Evolutionary conservation across 2,113 vertebrate species (phyloP), one percentile per base, ranked within the genome.

Genomic region (Hydrolagus affinis): DNA sequence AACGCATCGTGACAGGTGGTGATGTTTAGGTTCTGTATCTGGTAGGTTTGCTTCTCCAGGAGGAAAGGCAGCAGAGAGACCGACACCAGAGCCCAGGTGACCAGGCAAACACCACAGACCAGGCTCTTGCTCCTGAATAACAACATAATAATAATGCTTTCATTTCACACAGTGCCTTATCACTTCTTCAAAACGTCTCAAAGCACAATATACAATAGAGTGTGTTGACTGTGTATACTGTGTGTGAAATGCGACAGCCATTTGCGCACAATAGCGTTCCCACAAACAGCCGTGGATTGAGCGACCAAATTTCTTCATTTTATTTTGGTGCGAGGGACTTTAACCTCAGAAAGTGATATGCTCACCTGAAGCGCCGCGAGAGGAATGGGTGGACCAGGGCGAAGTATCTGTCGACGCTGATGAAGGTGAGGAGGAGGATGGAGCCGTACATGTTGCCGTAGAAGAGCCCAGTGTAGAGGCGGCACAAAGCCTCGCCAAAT

Each of bases 371-470:
- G 0, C 86, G 86, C 0, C 89, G 92, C 0, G 95, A 92, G 0
- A 89, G 87, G 69, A 97, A 95, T 0, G 97, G 96, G 56, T 96
- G 95, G 2, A 94, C 96, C 86, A 98, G 90, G 0, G 95, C 96
- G 17, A 97, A 86, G 86, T 97, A 97, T 2, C 96, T 92, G 85
- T 98, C 97, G 0, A 94, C 23, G 1, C 96, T 94, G 87, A 98
- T 89, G 11, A 95, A 89, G 0, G 91, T 90, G 83, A 98, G 93
- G 87, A 95, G 93, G 85, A 96, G 89, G 78, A 95, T 87, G 0
- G 96, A 96, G 76, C 95, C 92, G 0, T 97, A 96, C 94, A 95
- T 96, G 91, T 96, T 97, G 0, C 95, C 95, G 0, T 97, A 98
- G 87, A 97, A 95, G 0, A 93, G 59, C 0, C 93, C 93, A 0